phyloP scores from a whole-genome alignment of 2,888 invertebrate species.

The Cerastis leucographa region DNA sequence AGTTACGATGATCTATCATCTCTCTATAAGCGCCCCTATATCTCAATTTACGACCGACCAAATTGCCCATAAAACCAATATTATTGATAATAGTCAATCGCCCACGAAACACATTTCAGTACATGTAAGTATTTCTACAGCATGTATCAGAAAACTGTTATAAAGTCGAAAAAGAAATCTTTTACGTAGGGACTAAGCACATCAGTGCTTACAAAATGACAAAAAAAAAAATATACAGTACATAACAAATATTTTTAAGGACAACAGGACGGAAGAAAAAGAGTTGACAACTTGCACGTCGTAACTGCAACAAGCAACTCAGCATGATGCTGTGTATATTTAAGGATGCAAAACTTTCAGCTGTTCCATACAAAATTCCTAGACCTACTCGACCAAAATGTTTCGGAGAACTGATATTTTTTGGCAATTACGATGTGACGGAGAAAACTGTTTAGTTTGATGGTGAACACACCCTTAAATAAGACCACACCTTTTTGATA shows the following conservation, averaged over 20 bases:
- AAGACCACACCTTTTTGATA: background rate
- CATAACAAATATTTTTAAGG: no score
- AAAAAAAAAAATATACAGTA: no score
- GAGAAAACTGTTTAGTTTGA: no score
- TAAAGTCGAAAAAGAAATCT: no score
- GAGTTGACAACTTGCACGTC: no score
- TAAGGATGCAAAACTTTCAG: background rate
- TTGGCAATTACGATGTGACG: background rate
- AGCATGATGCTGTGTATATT: no score
- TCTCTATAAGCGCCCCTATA: background rate
- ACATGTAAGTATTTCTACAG: background rate
- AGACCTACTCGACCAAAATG: background rate
- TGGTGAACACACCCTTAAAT: background rate
- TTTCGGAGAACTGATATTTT: background rate
- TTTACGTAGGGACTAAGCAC: no score
- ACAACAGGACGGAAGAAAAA: no score
- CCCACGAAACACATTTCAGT: slow-evolving; percentile 19
- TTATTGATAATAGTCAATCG: slow-evolving; percentile 25
- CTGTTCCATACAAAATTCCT: background rate
- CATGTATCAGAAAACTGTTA: background rate
- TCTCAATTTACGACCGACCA: slow-evolving; percentile 23
- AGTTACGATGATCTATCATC: background rate
- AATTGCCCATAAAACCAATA: slow-evolving; percentile 38
- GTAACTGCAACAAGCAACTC: no score
- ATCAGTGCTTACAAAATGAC: no score